Evolutionary conservation across 1,140 invertebrate species (phyloP), one percentile per base, ranked within the genome.

Genomic region (Platorchestia sp.): DNA sequence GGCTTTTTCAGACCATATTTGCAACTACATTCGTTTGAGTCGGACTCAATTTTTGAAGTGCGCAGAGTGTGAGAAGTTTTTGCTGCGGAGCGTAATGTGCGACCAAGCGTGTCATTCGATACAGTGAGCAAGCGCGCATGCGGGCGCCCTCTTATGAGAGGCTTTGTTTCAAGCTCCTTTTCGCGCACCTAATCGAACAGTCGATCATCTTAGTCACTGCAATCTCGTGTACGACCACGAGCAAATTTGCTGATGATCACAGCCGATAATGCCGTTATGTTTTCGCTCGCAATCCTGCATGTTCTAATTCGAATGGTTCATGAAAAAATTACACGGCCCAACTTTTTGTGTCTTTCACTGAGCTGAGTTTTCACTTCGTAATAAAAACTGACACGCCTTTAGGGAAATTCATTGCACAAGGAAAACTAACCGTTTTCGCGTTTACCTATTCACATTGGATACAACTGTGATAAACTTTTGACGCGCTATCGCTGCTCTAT

Each of bases 61-160:
- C 27, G 59, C 59, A 36, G 27, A 75, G 59, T 75, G 59, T 75
- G 59, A 75, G 59, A 75, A 75, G 59, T 75, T 75, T 75, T 75
- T 75, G 36, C 10, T 1, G 27, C 10, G 14, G 14, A 1, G 59
- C 59, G 27, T 36, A 36, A 75, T 75, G 59, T 36, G 59, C 59
- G 59, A 75, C 59, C 59, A 75, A 75, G 59, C 59, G 59, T 75
- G 59, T 75, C 59, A 75, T 75, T 75, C 59, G 59, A 75, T 75
- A 75, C 59, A 75, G 14, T 22, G 59, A 75, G 59, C 59, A 75
- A 75, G 59, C 59, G 59, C 59, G 59, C 59, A 75, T 75, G 59
- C 59, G 59, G 59, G 59, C 36, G 59, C 59, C 59, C 59, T 75
- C 59, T 75, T 75, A 27, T 75, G 36, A 75, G 59, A 22, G 59